Percentiles rank a stretch among this genome's conserved stretches.
Conservation (phyloP, 1,140 invertebrate species). For the Diplogasteroides magnus region DNA sequence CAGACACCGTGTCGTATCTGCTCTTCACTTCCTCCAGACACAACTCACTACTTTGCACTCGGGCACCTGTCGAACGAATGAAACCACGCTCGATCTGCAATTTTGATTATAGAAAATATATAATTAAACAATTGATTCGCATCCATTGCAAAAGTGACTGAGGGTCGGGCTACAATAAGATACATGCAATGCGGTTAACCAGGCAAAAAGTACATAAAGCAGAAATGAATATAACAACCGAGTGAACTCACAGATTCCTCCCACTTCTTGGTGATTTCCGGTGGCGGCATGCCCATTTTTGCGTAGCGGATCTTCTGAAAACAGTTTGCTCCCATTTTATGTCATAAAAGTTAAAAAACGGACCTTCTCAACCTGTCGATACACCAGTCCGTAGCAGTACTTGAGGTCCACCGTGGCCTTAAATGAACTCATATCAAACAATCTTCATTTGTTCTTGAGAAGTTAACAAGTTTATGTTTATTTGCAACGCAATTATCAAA, state of each 20-base stretch:
- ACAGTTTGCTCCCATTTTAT: too few species aligned
- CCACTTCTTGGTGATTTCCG: constrained; percentile 17
- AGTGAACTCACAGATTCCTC: constrained; percentile 1
- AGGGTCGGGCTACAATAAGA: too few species aligned
- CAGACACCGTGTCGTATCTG: constrained; percentile 13
- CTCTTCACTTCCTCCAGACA: constrained; percentile 9
- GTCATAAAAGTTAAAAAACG: too few species aligned
- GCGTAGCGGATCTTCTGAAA: too few species aligned
- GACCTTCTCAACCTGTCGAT: constrained; percentile 25
- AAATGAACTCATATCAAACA: constrained; percentile 30
- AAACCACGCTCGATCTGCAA: constrained; percentile 5
- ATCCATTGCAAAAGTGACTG: too few species aligned
- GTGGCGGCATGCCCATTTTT: too few species aligned
- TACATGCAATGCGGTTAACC: too few species aligned
- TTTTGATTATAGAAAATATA: background rate
- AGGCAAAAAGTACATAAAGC: too few species aligned
- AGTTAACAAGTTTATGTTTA: too few species aligned
- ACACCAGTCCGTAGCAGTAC: constrained; percentile 46
- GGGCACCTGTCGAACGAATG: constrained; percentile 8
- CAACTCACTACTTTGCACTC: constrained; percentile 11
- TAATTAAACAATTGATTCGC: too few species aligned
- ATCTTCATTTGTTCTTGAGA: too few species aligned
- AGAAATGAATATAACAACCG: background rate
- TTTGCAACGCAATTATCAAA: too few species aligned
- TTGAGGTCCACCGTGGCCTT: constrained; percentile 39